These are phyloP conservation scores for Pristiophorus japonicus DNA, from an alignment of 2,113 vertebrate species.

Conservation along the genomic window DNA sequence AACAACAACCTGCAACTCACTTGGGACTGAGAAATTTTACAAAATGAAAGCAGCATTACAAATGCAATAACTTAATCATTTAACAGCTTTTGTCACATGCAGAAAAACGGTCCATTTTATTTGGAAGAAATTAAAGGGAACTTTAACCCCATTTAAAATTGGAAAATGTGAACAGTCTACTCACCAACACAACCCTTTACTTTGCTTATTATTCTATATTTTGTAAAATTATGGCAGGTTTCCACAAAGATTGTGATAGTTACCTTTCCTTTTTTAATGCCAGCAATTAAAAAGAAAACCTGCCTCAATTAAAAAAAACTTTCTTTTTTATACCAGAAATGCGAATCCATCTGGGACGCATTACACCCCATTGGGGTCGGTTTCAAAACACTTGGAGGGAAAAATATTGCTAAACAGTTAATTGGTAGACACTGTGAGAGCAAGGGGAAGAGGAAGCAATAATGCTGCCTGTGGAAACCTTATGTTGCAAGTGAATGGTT, in stretches of 20 bases:
- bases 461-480: background rate
- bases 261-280: background rate
- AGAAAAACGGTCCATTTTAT: slow-evolving; percentile 1
- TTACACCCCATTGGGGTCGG: background rate
- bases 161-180: too few species aligned
- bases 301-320: background rate
- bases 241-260: background rate
- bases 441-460: background rate
- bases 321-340: background rate
- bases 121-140: slow-evolving; percentile 16
- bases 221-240: background rate
- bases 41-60: slow-evolving; percentile 1
- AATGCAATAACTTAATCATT: background rate
- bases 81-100: background rate
- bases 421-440: background rate
- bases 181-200: background rate
- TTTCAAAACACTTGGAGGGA: background rate
- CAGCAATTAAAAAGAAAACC: background rate
- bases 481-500: background rate
- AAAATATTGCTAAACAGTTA: background rate
- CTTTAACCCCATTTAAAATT: slow-evolving; percentile 21
- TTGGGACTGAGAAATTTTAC: background rate
- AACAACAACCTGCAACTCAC: background rate
- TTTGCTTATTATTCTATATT: background rate
- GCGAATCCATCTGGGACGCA: background rate